Percentiles rank a stretch among this genome's conserved stretches.
These are phyloP conservation scores for Trachemys scripta DNA, from an alignment of 2,113 vertebrate species.

Conservation along the genomic window DNA sequence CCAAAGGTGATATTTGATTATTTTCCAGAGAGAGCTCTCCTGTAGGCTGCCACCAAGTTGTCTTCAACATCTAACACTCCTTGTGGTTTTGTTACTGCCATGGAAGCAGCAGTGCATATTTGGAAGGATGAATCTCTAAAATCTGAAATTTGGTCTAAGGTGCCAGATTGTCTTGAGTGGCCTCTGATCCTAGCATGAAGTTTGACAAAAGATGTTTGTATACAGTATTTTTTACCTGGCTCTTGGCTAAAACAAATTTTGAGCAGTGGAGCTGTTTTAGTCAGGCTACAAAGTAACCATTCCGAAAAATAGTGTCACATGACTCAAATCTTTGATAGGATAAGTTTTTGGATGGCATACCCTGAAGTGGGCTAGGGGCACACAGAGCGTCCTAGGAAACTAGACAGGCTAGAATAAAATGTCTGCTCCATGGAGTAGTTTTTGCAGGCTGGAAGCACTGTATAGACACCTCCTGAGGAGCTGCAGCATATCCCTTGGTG, in stretches of 20 bases:
- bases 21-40: not conserved
- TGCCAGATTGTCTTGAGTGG: too few species aligned
- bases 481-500: not conserved
- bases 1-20: not conserved
- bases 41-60: fast-evolving
- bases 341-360: not conserved
- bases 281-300: not conserved
- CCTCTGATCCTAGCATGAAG: too few species aligned
- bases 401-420: not conserved
- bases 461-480: not conserved
- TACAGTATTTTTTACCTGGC: not conserved
- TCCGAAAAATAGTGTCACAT: not conserved
- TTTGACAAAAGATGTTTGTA: not conserved
- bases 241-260: not conserved
- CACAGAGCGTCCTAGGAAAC: not conserved
- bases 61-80: not conserved
- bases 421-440: not conserved
- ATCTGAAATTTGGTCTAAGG: not conserved
- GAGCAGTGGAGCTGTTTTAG: not conserved
- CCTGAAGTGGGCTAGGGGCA: fast-evolving
- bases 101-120: not conserved
- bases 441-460: not conserved
- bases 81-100: fast-evolving
- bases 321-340: not conserved
- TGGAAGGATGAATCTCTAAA: not conserved